These are phyloP conservation scores for Hoplostethus mediterraneus DNA, from an alignment of 2,797 vertebrate species.

Conservation along the genomic window DNA sequence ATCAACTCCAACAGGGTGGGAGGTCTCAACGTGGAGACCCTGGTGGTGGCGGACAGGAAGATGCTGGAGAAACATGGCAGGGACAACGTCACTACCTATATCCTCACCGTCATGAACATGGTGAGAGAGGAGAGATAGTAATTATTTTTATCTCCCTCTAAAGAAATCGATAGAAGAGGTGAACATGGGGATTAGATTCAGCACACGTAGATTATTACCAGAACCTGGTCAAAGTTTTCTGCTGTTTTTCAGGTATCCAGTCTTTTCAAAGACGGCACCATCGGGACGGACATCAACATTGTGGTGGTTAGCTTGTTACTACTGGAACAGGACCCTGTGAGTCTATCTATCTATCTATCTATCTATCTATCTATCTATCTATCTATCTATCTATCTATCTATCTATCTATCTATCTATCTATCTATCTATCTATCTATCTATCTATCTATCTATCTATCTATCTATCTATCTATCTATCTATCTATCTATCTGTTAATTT, in stretches of 20 bases:
- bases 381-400: no score
- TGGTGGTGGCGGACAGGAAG: slow-evolving; percentile 97
- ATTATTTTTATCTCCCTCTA: no score
- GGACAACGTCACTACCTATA: slow-evolving; percentile 95
- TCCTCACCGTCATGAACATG: slow-evolving; percentile 99
- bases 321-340: slow-evolving; percentile 95
- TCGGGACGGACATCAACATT: slow-evolving; percentile 96
- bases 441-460: no score
- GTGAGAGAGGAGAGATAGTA: slow-evolving; percentile 67
- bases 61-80: slow-evolving; percentile 97
- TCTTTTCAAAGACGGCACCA: slow-evolving; percentile 98
- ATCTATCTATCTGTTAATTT: no score
- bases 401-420: no score
- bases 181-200: neutral
- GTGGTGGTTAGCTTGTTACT: slow-evolving; percentile 95
- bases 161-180: neutral
- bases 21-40: slow-evolving; percentile 94
- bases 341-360: slow-evolving; percentile 52
- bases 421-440: no score
- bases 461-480: no score
- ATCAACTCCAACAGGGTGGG: slow-evolving; percentile 88
- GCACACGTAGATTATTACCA: neutral
- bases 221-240: neutral
- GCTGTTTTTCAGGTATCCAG: slow-evolving; percentile 90
- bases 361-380: no score